These are phyloP conservation scores for Sminthurinus aureus DNA, from an alignment of 2,888 invertebrate species.

Conservation along the genomic window DNA sequence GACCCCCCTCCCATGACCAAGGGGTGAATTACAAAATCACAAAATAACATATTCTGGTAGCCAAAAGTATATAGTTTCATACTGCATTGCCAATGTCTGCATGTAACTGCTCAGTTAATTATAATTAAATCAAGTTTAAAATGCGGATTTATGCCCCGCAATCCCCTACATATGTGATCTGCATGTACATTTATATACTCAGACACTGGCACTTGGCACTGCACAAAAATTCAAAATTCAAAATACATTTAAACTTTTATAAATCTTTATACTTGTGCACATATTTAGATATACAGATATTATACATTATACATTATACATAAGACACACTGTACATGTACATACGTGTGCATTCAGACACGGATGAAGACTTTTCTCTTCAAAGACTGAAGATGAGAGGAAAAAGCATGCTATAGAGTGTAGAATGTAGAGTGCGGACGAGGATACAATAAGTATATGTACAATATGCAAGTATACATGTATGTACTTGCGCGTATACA, in stretches of 20 bases:
- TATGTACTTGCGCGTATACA: neutral
- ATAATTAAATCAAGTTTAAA: too few species aligned
- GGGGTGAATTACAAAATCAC: too few species aligned
- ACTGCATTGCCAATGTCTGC: too few species aligned
- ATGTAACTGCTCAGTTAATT: too few species aligned
- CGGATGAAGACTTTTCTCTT: constrained; percentile 5
- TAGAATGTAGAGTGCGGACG: neutral
- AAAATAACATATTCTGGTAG: too few species aligned
- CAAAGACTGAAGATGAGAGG: neutral
- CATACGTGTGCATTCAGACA: neutral
- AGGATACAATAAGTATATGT: neutral
- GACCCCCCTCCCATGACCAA: too few species aligned
- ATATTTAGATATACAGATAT: neutral
- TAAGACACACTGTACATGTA: neutral
- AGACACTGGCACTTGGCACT: too few species aligned
- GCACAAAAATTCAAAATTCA: too few species aligned
- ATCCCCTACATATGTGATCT: neutral
- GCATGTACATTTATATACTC: too few species aligned
- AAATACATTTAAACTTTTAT: neutral
- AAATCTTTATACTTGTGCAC: neutral
- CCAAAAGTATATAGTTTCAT: too few species aligned
- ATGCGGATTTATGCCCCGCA: too few species aligned
- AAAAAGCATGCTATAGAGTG: neutral
- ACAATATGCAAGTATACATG: neutral
- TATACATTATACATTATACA: neutral